Evolutionary conservation across 2,888 invertebrate species (phyloP).

Genomic region (Melanophora roralis): DNA sequence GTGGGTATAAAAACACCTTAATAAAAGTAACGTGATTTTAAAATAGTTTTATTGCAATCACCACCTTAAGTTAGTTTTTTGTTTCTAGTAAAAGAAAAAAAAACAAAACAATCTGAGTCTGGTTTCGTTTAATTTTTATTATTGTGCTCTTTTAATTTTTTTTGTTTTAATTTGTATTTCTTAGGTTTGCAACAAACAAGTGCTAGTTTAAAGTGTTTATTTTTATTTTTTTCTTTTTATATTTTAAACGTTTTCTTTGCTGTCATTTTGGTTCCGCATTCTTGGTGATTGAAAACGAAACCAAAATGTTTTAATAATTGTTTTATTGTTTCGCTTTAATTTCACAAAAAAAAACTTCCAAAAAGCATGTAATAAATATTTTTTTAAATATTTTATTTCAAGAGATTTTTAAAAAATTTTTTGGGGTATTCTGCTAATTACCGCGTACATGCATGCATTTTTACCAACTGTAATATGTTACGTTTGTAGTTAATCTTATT

Average conservation of each 20-base stretch:
- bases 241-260: conserved; percentile 9
- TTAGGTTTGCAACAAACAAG: neutral
- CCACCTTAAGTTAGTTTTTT: neutral
- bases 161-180: neutral
- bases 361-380: too few relatives aligned
- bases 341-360: neutral
- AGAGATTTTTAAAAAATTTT: too few relatives aligned
- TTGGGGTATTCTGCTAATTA: too few relatives aligned
- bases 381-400: too few relatives aligned
- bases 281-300: neutral
- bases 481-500: too few relatives aligned
- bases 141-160: neutral
- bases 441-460: too few relatives aligned
- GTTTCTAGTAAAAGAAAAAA: neutral
- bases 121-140: conserved; percentile 2
- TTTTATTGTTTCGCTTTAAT: neutral
- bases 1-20: neutral
- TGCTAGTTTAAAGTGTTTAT: conserved; percentile 2
- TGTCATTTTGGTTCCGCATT: conserved; percentile 36
- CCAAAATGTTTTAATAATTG: neutral
- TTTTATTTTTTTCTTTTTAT: neutral
- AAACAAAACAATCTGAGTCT: neutral
- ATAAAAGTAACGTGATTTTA: conserved; percentile 2
- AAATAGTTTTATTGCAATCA: neutral
- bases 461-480: too few relatives aligned